Percentiles rank a stretch among this genome's conserved stretches.
These are phyloP conservation scores for Miltochrista miniata DNA, from an alignment of 2,888 invertebrate species.

Conservation along the genomic window DNA sequence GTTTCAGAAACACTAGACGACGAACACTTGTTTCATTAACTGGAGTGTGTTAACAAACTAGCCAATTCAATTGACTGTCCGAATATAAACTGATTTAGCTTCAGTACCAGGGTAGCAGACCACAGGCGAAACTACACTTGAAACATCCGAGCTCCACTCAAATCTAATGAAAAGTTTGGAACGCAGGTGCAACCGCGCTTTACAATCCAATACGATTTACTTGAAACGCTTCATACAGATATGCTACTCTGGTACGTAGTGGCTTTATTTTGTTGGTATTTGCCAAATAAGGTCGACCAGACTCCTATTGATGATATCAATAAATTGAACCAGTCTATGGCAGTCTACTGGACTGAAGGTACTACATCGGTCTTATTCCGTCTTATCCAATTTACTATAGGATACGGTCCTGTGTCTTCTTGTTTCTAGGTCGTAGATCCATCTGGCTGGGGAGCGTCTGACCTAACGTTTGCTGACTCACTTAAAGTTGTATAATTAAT, in stretches of 20 bases:
- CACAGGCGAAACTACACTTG: slow-evolving; percentile 41
- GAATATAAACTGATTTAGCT: slow-evolving; percentile 40
- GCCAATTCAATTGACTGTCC: slow-evolving; percentile 45
- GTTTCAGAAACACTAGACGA: slow-evolving; percentile 2
- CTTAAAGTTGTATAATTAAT: too few species aligned
- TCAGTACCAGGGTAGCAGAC: slow-evolving; percentile 48
- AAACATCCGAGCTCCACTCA: slow-evolving; percentile 39
- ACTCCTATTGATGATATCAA: too few species aligned
- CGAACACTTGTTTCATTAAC: slow-evolving; percentile 5
- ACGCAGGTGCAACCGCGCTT: slow-evolving; percentile 32
- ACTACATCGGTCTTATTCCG: too few species aligned
- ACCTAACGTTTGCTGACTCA: too few species aligned
- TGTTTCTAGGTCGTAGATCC: too few species aligned
- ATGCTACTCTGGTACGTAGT: slow-evolving; percentile 30
- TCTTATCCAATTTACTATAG: too few species aligned
- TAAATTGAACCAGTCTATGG: too few species aligned
- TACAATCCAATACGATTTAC: slow-evolving; percentile 27
- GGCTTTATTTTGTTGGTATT: too few species aligned
- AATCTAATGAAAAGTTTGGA: slow-evolving; percentile 52
- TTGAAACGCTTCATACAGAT: slow-evolving; percentile 32
- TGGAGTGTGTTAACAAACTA: slow-evolving; percentile 17
- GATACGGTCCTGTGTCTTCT: too few species aligned
- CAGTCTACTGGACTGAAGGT: too few species aligned
- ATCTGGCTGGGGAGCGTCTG: too few species aligned
- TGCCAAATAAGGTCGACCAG: too few species aligned